phyloP scores from a whole-genome alignment of 2,113 vertebrate genomes.

The Protobothrops mucrosquamatus region DNA sequence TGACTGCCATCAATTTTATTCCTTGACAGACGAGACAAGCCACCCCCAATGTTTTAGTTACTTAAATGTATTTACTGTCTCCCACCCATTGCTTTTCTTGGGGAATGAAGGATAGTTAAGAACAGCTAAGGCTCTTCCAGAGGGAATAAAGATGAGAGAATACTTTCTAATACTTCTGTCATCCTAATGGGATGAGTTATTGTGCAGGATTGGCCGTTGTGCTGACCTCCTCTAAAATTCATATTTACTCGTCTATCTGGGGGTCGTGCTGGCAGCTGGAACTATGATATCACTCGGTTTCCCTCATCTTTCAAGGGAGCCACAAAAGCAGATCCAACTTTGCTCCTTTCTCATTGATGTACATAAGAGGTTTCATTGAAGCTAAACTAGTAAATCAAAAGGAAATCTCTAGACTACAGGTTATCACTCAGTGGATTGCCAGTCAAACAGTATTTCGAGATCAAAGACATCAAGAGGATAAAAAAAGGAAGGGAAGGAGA shows the following conservation, averaged over 20 bases:
- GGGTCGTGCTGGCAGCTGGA: constrained; percentile 37
- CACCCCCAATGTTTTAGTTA: constrained; percentile 50
- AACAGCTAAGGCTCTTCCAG: constrained; percentile 54
- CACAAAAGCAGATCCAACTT: constrained; percentile 39
- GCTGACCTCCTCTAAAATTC: constrained; percentile 52
- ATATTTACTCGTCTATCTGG: constrained; percentile 64
- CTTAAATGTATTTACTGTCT: constrained; percentile 58
- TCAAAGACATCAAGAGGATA: neutral
- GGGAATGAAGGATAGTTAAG: constrained; percentile 43
- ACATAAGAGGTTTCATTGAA: constrained; percentile 50
- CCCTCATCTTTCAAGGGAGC: constrained; percentile 37
- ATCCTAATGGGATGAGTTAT: constrained; percentile 67
- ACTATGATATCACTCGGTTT: constrained; percentile 18
- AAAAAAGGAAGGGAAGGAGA: neutral
- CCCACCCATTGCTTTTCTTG: constrained; percentile 7
- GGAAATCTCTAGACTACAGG: neutral
- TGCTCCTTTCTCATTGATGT: constrained; percentile 24
- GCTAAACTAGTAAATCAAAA: constrained; percentile 35
- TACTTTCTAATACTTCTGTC: constrained; percentile 52
- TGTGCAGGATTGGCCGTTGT: constrained; percentile 44
- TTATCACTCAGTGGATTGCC: neutral
- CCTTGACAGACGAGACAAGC: constrained; percentile 53
- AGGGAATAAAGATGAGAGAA: constrained; percentile 58
- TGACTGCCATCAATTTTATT: constrained; percentile 41
- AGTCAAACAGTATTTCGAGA: neutral